Conservation (phyloP, 2,113 vertebrate species). For the Halcyon malimbica region DNA sequence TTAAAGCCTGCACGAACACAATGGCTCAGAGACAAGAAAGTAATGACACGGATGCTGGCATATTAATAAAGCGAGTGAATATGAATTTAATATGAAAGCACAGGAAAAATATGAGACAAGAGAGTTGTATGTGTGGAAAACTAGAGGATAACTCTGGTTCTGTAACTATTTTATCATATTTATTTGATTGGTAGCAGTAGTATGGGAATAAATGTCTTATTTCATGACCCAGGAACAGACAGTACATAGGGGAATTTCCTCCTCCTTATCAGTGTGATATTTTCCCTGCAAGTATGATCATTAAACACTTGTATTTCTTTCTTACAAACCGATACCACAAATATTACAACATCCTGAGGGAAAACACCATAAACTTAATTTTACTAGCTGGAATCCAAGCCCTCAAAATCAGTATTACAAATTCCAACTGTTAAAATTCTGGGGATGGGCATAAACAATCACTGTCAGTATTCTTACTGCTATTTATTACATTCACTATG, state of each 20-base stretch:
- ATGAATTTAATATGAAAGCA: not conserved
- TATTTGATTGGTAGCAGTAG: not conserved
- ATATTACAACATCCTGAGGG: not conserved
- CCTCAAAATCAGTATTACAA: not conserved
- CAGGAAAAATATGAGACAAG: accelerated
- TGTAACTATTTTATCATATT: not conserved
- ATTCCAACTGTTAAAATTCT: not conserved
- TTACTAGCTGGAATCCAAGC: not conserved
- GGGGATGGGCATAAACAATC: not conserved
- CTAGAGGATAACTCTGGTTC: not conserved
- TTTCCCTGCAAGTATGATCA: not conserved
- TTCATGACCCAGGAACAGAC: not conserved
- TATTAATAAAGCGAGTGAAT: not conserved
- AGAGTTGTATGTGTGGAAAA: not conserved
- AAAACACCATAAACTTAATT: not conserved
- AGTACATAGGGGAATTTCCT: not conserved
- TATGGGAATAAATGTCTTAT: not conserved
- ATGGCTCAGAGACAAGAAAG: not conserved
- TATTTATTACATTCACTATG: not conserved
- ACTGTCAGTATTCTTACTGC: not conserved
- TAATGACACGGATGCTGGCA: not conserved
- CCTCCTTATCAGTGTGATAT: not conserved
- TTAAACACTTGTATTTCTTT: not conserved
- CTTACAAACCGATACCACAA: not conserved
- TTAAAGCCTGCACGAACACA: not conserved